Conservation (phyloP, 2,113 vertebrate genomes). For the Colistium nudipinnis region DNA sequence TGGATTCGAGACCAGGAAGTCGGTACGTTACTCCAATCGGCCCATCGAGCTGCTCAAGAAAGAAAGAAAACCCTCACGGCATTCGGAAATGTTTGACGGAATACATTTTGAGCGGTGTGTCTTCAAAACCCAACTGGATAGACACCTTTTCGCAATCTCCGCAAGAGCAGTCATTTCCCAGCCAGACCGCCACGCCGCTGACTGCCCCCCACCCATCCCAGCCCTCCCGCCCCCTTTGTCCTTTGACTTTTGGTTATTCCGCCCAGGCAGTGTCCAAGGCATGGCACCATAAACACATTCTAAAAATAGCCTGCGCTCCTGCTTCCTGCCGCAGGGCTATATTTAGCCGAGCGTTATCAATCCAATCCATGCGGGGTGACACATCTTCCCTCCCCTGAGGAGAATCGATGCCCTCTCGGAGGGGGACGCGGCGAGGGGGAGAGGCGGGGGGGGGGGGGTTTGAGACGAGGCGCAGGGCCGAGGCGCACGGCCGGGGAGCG, state of each 20-base stretch:
- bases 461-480: conserved; percentile 13
- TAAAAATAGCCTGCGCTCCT: conserved; percentile 74
- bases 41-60: conserved; percentile 33
- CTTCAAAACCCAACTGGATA: conserved; percentile 45
- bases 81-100: conserved; percentile 33
- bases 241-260: conserved; percentile 68
- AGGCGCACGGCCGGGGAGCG: conserved; percentile 15
- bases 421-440: conserved; percentile 23
- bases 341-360: conserved; percentile 81
- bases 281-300: conserved; percentile 74
- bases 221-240: neutral
- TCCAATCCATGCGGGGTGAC: conserved; percentile 74
- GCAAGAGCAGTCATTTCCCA: conserved; percentile 58
- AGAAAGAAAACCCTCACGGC: conserved; percentile 27
- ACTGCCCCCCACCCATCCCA: neutral
- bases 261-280: conserved; percentile 58
- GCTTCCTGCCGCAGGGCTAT: conserved; percentile 80
- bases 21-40: conserved; percentile 50
- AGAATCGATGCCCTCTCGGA: conserved; percentile 72
- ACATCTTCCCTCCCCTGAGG: conserved; percentile 58
- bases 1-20: conserved; percentile 39
- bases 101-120: conserved; percentile 16
- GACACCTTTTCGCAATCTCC: conserved; percentile 36
- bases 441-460: conserved; percentile 13
- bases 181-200: conserved; percentile 28